phyloP scores from a whole-genome alignment of 2,797 vertebrate genomes.

The Poecilia wingei region DNA sequence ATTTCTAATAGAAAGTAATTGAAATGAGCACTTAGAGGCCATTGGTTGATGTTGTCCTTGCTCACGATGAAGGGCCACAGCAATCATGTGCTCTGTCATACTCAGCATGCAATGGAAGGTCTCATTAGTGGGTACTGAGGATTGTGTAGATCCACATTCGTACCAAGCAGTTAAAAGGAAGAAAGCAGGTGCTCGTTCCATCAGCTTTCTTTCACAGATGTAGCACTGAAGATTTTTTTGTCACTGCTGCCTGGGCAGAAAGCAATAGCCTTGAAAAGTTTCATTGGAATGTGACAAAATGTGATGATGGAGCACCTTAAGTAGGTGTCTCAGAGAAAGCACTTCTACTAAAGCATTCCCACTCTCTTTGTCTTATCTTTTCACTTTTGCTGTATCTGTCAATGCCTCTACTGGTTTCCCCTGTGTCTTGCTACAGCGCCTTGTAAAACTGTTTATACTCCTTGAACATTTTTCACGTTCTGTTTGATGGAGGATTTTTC shows the following conservation, averaged over 20 bases:
- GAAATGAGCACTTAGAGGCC: constrained; percentile 71
- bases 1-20: constrained; percentile 79
- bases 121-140: constrained; percentile 41
- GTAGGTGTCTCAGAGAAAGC: constrained; percentile 44
- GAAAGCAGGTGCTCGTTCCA: not conserved
- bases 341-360: constrained; percentile 29
- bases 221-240: constrained; percentile 9
- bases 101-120: constrained; percentile 31
- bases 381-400: constrained; percentile 21
- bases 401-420: constrained; percentile 5
- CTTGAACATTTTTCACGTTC: not conserved
- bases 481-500: not conserved
- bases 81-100: constrained; percentile 71
- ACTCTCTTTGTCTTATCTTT: not conserved
- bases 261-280: constrained; percentile 56
- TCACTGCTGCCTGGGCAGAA: constrained; percentile 12
- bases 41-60: constrained; percentile 57
- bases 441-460: not conserved
- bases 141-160: constrained; percentile 21
- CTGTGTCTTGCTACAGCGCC: not conserved
- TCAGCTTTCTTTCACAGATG: constrained; percentile 16
- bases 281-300: constrained; percentile 51
- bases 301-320: constrained; percentile 39
- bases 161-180: constrained; percentile 9
- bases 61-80: constrained; percentile 38